Percentiles rank a stretch among this genome's conserved stretches.
Conservation (phyloP, 2,113 vertebrate genomes). For the Callorhinus ursinus region DNA sequence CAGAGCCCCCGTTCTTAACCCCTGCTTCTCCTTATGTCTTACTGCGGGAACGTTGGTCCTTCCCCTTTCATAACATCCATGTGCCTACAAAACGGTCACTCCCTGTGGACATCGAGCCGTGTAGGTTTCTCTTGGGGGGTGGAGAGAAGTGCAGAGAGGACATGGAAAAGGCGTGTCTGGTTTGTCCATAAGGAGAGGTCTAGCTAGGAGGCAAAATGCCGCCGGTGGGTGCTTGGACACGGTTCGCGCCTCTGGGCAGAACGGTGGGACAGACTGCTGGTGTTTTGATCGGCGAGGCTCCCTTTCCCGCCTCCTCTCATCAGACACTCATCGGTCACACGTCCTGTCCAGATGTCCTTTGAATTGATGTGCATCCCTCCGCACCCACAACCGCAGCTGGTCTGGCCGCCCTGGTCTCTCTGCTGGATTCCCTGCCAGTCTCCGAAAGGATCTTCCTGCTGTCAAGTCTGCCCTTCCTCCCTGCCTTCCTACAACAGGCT, state of each 20-base stretch:
- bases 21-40: background rate
- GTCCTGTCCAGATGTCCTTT: background rate
- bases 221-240: accelerated
- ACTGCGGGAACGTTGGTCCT: accelerated
- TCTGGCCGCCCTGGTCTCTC: background rate
- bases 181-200: background rate
- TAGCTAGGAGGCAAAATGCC: background rate
- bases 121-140: background rate
- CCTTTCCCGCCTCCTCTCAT: background rate
- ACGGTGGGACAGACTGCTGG: accelerated
- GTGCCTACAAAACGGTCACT: background rate
- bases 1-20: background rate
- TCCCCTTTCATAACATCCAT: background rate
- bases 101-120: accelerated
- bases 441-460: background rate
- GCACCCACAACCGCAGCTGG: accelerated
- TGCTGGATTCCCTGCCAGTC: background rate
- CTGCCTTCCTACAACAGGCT: background rate
- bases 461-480: accelerated
- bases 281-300: accelerated
- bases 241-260: accelerated
- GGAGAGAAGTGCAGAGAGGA: background rate
- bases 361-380: accelerated
- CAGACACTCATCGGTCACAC: accelerated
- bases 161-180: background rate